phyloP scores from a whole-genome alignment of 2,113 vertebrate genomes.

The Syngnathus scovelli region DNA sequence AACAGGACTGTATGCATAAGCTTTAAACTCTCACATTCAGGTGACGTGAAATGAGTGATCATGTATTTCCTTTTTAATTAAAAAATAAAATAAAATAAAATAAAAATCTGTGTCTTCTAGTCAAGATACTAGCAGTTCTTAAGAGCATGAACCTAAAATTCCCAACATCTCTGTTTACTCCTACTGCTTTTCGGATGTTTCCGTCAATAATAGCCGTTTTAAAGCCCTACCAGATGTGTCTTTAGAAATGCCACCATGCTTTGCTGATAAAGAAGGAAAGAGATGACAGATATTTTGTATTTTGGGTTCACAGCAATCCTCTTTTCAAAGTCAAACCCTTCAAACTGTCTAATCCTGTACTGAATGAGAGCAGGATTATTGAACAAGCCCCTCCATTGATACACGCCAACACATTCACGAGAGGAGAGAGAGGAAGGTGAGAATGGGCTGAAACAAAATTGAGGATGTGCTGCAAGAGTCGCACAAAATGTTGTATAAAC shows the following conservation, averaged over 20 bases:
- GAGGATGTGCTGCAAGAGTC: constrained; percentile 20
- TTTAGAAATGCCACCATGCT: constrained; percentile 53
- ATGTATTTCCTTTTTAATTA: background rate
- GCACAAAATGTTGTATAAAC: constrained; percentile 8
- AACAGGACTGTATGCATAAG: constrained; percentile 17
- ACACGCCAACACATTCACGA: constrained; percentile 32
- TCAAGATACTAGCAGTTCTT: background rate
- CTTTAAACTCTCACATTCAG: constrained; percentile 20
- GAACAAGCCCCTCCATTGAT: constrained; percentile 47
- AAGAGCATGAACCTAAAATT: constrained; percentile 15
- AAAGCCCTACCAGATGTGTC: constrained; percentile 62
- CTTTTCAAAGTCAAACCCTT: constrained; percentile 56
- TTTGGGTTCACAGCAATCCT: constrained; percentile 51
- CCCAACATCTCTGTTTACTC: constrained; percentile 25
- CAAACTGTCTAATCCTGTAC: constrained; percentile 62
- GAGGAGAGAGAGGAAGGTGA: constrained; percentile 12
- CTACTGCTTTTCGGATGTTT: constrained; percentile 28
- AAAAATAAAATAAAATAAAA: too few species aligned
- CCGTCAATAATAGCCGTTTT: constrained; percentile 52
- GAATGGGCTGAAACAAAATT: constrained; percentile 33
- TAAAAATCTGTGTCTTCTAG: background rate
- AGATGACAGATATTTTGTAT: constrained; percentile 60
- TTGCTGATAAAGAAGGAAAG: constrained; percentile 40
- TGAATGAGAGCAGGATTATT: constrained; percentile 65
- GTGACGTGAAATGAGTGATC: background rate